A percentile compares a stretch with the other conserved stretches of the same genome.
phyloP scores from a whole-genome alignment of 2,113 vertebrate species.

The Cyanoramphus novaezelandiae region DNA sequence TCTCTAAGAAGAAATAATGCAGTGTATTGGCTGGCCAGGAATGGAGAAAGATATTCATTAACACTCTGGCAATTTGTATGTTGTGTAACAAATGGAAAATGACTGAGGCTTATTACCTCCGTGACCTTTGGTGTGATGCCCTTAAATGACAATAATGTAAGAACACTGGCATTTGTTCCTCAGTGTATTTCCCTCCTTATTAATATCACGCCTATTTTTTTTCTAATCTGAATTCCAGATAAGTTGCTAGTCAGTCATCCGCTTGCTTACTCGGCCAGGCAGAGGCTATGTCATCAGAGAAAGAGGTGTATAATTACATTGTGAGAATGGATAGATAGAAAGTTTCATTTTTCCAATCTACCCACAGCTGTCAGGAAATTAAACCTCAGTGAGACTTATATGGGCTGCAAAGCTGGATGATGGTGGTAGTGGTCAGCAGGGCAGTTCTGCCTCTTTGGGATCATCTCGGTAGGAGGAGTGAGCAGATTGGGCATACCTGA shows the following conservation, averaged over 20 bases:
- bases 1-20: slow-evolving; percentile 27
- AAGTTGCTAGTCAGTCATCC: slow-evolving; percentile 11
- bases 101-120: slow-evolving; percentile 33
- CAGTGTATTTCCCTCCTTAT: slow-evolving; percentile 15
- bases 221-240: not conserved
- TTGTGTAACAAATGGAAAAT: slow-evolving; percentile 58
- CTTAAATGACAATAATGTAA: slow-evolving; percentile 51
- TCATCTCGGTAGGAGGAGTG: not conserved
- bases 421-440: not conserved
- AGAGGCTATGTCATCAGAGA: not conserved
- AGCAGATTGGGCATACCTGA: not conserved
- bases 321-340: not conserved
- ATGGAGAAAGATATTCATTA: slow-evolving; percentile 19
- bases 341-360: not conserved
- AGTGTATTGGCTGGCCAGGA: not conserved
- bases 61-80: slow-evolving; percentile 15
- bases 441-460: not conserved
- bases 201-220: slow-evolving; percentile 1
- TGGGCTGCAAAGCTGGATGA: not conserved
- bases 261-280: not conserved
- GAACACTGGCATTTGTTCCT: slow-evolving; percentile 42
- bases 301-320: not conserved
- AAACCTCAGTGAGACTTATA: not conserved
- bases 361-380: not conserved
- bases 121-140: slow-evolving; percentile 50